A percentile compares a stretch with the other conserved stretches of the same genome.
phyloP scores from a whole-genome alignment of 2,113 vertebrate species.

The Pholis gunnellus region DNA sequence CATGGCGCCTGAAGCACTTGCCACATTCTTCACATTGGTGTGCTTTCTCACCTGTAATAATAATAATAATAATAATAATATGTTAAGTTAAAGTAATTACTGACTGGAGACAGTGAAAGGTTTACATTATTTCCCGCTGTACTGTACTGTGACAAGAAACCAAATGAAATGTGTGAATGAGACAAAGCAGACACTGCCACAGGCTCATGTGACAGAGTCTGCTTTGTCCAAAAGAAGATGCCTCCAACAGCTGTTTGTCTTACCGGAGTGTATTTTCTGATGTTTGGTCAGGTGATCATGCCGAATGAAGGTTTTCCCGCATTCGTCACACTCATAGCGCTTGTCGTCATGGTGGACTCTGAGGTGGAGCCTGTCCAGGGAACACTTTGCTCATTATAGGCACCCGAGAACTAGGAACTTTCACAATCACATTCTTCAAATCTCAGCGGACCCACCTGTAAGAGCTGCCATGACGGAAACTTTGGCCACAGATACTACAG shows the following conservation, averaged over 20 bases:
- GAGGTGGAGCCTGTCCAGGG: conserved; percentile 89
- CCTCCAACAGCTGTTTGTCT: fast-evolving
- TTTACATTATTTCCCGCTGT: neutral
- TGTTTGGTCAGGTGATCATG: conserved; percentile 99
- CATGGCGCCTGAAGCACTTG: conserved; percentile 96
- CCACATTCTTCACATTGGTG: conserved; percentile 99
- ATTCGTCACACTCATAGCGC: conserved; percentile 97
- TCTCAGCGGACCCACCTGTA: conserved; percentile 87
- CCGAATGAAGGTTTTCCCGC: conserved; percentile 97
- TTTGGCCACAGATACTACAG: conserved; percentile 97
- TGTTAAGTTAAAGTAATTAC: neutral
- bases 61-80: neutral
- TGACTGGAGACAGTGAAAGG: neutral
- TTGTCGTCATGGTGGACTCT: conserved; percentile 98
- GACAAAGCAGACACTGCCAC: neutral
- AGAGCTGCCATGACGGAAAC: conserved; percentile 97
- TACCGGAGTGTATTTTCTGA: conserved; percentile 98
- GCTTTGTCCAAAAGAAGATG: neutral
- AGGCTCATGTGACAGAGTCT: no score
- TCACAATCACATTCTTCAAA: neutral
- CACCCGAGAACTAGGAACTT: neutral
- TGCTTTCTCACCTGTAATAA: conserved; percentile 91
- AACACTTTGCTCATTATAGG: conserved; percentile 2
- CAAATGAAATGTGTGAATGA: neutral
- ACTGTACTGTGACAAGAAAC: neutral